phyloP scores from a whole-genome alignment of 2,797 vertebrate species.

The Callimico goeldii region DNA sequence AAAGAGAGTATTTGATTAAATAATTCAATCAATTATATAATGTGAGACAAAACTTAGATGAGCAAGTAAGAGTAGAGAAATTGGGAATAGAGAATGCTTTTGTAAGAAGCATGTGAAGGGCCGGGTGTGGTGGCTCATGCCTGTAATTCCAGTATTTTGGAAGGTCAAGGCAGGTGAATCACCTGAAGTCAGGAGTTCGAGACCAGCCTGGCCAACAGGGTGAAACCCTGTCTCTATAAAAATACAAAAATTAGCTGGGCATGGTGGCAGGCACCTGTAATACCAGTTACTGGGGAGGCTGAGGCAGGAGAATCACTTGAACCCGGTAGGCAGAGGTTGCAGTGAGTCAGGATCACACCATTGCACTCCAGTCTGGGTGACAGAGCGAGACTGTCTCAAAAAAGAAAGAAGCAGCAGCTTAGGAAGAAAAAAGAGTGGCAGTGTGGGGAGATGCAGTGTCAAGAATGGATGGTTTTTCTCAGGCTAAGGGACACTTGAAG shows the following conservation, averaged over 20 bases:
- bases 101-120: not conserved
- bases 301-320: not conserved
- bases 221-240: not conserved
- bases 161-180: rapidly evolving
- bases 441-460: not conserved
- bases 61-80: not conserved
- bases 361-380: not conserved
- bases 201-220: not conserved
- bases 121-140: not conserved
- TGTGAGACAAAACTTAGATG: not conserved
- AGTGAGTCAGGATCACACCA: not conserved
- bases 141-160: not conserved
- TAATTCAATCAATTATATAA: not conserved
- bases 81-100: not conserved
- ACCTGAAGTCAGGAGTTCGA: not conserved
- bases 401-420: not conserved
- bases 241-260: not conserved
- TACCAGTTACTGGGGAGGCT: not conserved
- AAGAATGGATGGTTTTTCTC: not conserved
- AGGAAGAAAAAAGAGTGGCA: not conserved
- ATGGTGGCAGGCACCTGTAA: not conserved
- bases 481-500: not conserved
- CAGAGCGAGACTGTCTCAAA: not conserved
- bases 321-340: not conserved
- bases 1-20: not conserved